Base-by-base conservation (phyloP, 2,797 vertebrate genomes). In the Gobio occitaniae region DNA sequence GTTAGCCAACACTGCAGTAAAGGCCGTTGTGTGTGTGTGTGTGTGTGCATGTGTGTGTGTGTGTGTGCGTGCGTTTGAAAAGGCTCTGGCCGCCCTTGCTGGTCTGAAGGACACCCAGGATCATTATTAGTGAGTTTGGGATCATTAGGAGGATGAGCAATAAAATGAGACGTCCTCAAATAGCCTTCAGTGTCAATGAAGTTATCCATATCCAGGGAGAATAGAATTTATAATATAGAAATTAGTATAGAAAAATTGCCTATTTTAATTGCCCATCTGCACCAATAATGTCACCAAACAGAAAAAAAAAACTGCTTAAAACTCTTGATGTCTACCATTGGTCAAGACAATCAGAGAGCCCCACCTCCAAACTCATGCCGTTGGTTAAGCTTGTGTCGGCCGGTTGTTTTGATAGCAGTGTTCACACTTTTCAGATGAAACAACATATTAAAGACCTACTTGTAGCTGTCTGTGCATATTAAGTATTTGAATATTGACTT, bases 121-220 rank as follows among this genome's bases (percentile, higher is more conserved):
- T 90, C 88, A 88, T 90, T 91, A 89, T 88, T 87, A 75, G 83
- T 85, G 82, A 78, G 86, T 77, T 84, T 89, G 83, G 86, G 86
- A 89, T 89, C 85, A 91, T 91, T 90, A 91, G 86, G 78, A 78
- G 63, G 82, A 80, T 84, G 88, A 88, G 87, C 77, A 88, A 88
- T 88, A 89, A 90, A 90, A 88, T 88, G 83, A 87, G 81, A 88
- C 29, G 47, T 72, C 80, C 84, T 90, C 80, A 86, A 89, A 86
- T 88, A 87, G 79, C 83, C 72, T 32, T 80, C 76, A 81, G 86
- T 84, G 77, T 87, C 87, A 85, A 72, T 68, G 80, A 74, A 84
- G 66, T 86, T 79, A 79, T 85, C 48, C 11, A 81, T 77, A 78
- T 74, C 65, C 72, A 81, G 38, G 84, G 76, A 74, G 59, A 68